Evolutionary conservation across 2,797 vertebrate genomes (phyloP).

Genomic region (Ceyx erithaca): DNA sequence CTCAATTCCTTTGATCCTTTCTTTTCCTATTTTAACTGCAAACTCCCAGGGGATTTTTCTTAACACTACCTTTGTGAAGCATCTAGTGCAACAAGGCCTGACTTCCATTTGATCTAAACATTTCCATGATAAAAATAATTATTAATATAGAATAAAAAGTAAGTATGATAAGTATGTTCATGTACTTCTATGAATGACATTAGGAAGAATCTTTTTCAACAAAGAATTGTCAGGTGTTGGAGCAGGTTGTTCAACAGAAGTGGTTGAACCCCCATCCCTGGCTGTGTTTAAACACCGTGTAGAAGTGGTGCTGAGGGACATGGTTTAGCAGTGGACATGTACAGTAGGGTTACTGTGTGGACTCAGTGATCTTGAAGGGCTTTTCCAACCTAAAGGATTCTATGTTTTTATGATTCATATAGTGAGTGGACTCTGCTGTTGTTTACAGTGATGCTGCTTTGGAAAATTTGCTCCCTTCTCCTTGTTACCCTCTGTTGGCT

Average conservation of each 20-base stretch:
- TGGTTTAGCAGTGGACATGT: too few species aligned
- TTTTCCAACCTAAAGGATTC: too few species aligned
- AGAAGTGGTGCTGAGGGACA: too few species aligned
- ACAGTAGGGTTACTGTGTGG: too few species aligned
- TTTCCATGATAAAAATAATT: neutral
- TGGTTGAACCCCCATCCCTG: too few species aligned
- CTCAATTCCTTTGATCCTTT: neutral
- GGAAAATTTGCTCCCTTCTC: neutral
- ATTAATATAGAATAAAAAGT: neutral
- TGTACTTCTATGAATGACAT: neutral
- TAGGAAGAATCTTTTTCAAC: too few species aligned
- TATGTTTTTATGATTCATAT: neutral
- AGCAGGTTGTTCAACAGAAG: too few species aligned
- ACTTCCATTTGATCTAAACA: neutral
- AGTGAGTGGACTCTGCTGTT: rapidly evolving
- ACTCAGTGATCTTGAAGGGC: too few species aligned
- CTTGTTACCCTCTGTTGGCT: neutral
- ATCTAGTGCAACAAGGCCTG: neutral
- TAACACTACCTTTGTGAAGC: neutral
- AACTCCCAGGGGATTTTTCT: neutral
- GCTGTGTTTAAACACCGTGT: too few species aligned
- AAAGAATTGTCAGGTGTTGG: too few species aligned
- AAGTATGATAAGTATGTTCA: neutral
- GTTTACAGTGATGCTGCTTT: neutral
- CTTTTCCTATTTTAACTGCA: neutral